Evolutionary conservation across 37 sponge, comb jelly and placozoan genomes (phyloP), one percentile per base, ranked within the genome.

Genomic region (Chondrosia reniformis): DNA sequence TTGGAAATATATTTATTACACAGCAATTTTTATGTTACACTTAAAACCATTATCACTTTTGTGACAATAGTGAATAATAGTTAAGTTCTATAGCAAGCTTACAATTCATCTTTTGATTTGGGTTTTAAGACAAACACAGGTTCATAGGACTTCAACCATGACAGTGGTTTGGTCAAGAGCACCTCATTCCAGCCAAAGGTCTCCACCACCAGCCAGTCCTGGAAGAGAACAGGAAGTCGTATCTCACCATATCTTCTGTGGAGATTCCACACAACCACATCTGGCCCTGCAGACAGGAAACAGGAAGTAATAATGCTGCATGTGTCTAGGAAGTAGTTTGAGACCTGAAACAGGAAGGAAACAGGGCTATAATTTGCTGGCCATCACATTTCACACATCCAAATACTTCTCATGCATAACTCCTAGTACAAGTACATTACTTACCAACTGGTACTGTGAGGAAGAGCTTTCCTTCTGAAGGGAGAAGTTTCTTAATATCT

Each of bases 231-330:
- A n/a, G 81, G 85, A 3, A 91, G 82, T 9, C 92, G 59, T 30
- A 77, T 69, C 42, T 46, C 46, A 22, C 92, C 92, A 81, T 91
- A 91, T 49, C 92, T 85, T 32, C 92, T 76, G 58, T 91, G 92
- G 15, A 91, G 79, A 41, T 91, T 91, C 92, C 92, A 91, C 76
- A 91, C 92, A 19, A 87, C 75, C 57, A 91, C 77, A 88, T 91
- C 92, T 4, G 85, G 85, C 32, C 92, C 90, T 89, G 21, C 42
- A 17, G 2, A 46, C 13, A 64, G 19, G 33, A 9, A 39, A 15
- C 52, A 49, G 52, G 15, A 49, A 15, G 15, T 15, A 49, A 49
- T 15, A 49, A 19, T 10, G 10, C 52, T 49, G 52, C 15, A 49
- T 19, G 15, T n/a, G n/a, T n/a, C n/a, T n/a, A n/a, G n/a, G n/a